Conservation (phyloP, 2,797 vertebrate species). For the Falco concolor region DNA sequence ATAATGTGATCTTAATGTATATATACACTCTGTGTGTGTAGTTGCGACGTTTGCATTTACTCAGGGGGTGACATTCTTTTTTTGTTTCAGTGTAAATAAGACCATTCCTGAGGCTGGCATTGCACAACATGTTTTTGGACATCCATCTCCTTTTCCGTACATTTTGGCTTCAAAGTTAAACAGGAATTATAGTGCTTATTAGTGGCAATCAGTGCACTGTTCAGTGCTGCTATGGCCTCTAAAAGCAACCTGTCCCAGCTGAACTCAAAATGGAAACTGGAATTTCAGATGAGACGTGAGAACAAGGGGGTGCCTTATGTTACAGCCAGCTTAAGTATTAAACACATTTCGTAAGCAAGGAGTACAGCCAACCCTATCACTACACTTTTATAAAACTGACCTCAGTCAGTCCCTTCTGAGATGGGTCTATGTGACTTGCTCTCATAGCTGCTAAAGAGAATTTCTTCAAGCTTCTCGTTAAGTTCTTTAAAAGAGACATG, state of each 20-base stretch:
- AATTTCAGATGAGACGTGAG: constrained; percentile 1
- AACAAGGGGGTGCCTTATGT: constrained; percentile 84
- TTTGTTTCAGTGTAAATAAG: not conserved
- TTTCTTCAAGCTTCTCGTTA: not conserved
- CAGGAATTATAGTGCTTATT: rapidly evolving
- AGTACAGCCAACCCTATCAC: constrained; percentile 71
- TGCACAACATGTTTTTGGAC: not conserved
- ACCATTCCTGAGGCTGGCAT: not conserved
- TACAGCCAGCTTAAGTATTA: constrained; percentile 67
- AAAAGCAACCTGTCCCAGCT: not conserved
- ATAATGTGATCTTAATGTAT: not conserved
- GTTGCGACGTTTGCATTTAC: not conserved
- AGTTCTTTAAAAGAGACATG: constrained; percentile 75
- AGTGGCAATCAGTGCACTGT: not conserved
- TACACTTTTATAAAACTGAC: constrained; percentile 69
- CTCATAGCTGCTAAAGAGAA: constrained; percentile 19
- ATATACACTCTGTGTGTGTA: not conserved
- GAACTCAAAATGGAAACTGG: constrained; percentile 5
- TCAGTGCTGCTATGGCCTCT: not conserved
- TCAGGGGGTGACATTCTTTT: not conserved
- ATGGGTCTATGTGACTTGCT: constrained; percentile 26
- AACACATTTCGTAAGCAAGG: constrained; percentile 71
- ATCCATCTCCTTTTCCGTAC: not conserved
- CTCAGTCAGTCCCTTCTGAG: constrained; percentile 70
- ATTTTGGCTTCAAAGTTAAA: not conserved